Percentiles rank a stretch among this genome's conserved stretches.
Conservation (phyloP, 2,888 invertebrate species). For the Eledona agricola region DNA sequence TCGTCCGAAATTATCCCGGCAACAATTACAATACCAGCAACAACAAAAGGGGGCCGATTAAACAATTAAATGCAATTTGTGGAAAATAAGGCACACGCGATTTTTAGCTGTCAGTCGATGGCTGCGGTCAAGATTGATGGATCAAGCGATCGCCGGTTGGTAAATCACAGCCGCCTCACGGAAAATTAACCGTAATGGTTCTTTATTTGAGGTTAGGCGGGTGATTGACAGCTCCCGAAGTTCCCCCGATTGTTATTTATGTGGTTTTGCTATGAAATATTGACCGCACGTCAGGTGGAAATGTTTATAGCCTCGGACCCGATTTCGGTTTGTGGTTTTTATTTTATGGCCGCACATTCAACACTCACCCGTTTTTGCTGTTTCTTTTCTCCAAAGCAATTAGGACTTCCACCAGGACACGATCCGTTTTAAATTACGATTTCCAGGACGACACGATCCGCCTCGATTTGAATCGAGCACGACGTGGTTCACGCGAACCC, state of each 20-base stretch:
- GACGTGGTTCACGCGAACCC: slow-evolving; percentile 30
- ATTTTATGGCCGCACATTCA: slow-evolving; percentile 37
- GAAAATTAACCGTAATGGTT: slow-evolving; percentile 47
- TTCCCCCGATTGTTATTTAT: slow-evolving; percentile 55
- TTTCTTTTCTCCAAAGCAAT: slow-evolving; percentile 1
- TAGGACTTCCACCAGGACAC: not conserved
- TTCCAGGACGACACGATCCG: slow-evolving; percentile 2
- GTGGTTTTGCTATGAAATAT: slow-evolving; percentile 49
- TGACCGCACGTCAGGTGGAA: slow-evolving; percentile 43
- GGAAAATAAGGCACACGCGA: slow-evolving; percentile 56
- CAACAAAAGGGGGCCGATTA: slow-evolving; percentile 59
- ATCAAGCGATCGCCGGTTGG: slow-evolving; percentile 41
- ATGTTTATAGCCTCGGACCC: slow-evolving; percentile 45
- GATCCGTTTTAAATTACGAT: not conserved
- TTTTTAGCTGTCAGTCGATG: slow-evolving; percentile 54
- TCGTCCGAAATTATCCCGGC: slow-evolving; percentile 51
- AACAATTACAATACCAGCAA: slow-evolving; percentile 46
- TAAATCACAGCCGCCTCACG: slow-evolving; percentile 44
- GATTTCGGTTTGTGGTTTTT: slow-evolving; percentile 41
- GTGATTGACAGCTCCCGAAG: slow-evolving; percentile 59
- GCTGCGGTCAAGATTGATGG: slow-evolving; percentile 58
- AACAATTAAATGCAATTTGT: slow-evolving; percentile 61
- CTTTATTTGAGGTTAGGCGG: slow-evolving; percentile 51
- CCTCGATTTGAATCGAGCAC: not conserved
- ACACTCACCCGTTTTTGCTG: too few relatives aligned